A percentile compares a stretch with the other conserved stretches of the same genome.
These are phyloP conservation scores for Drosophila cardini DNA, from an alignment of 1,140 invertebrate species.

Conservation along the genomic window DNA sequence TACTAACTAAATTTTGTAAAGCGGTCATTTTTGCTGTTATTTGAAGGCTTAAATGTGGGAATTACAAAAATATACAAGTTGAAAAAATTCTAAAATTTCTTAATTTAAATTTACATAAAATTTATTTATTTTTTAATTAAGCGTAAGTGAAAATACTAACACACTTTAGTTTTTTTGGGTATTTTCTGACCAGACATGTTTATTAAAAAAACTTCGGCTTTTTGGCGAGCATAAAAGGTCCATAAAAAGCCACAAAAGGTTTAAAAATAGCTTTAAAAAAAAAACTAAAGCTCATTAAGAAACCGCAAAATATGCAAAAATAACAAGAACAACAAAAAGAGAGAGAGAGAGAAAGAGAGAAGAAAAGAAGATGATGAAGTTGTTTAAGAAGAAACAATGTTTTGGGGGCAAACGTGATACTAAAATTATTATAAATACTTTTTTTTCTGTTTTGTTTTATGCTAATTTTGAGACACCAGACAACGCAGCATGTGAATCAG, in stretches of 20 bases:
- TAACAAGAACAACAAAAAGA: constrained; percentile 18
- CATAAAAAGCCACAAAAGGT: constrained; percentile 35
- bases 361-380: constrained; percentile 5
- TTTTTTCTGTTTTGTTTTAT: constrained; percentile 41
- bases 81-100: neutral
- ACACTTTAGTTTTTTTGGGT: constrained; percentile 67
- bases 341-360: constrained; percentile 7
- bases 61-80: neutral
- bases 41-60: constrained; percentile 48
- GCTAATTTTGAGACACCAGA: constrained; percentile 40
- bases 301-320: constrained; percentile 30
- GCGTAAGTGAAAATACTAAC: constrained; percentile 29
- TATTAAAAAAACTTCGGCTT: constrained; percentile 42
- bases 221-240: constrained; percentile 45
- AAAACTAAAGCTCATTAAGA: constrained; percentile 34
- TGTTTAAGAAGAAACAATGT: constrained; percentile 33
- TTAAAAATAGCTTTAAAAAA: constrained; percentile 47
- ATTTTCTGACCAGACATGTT: constrained; percentile 56
- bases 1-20: constrained; percentile 37
- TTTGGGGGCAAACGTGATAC: constrained; percentile 72
- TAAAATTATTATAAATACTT: constrained; percentile 45
- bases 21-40: constrained; percentile 36
- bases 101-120: constrained; percentile 13
- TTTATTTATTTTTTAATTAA: neutral
- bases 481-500: constrained; percentile 53